phyloP scores from a whole-genome alignment of 1,140 invertebrate genomes.

The Onthophagus taurus region DNA sequence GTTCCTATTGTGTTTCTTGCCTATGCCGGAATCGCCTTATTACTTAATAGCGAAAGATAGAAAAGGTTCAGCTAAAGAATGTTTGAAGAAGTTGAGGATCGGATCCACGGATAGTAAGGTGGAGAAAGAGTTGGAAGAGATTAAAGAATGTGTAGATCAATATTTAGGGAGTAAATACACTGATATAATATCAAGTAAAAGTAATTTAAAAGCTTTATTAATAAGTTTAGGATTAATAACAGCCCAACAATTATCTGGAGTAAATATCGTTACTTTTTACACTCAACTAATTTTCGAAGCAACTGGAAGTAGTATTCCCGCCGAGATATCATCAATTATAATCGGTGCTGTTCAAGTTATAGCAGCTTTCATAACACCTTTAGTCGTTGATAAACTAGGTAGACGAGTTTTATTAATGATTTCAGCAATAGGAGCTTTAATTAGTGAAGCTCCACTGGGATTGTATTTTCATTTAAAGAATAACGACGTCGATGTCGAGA shows the following conservation, averaged over 20 bases:
- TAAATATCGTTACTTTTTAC: constrained; percentile 73
- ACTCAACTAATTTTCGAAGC: constrained; percentile 62
- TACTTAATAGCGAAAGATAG: constrained; percentile 50
- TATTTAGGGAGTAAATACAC: constrained; percentile 37
- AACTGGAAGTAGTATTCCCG: constrained; percentile 47
- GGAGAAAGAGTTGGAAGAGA: constrained; percentile 41
- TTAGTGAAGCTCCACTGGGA: constrained; percentile 25
- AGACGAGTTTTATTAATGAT: constrained; percentile 59
- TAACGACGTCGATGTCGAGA: constrained; percentile 17
- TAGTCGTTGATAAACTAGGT: constrained; percentile 64
- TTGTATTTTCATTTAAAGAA: constrained; percentile 29
- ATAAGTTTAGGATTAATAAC: constrained; percentile 57
- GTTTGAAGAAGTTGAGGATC: constrained; percentile 54
- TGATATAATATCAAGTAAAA: constrained; percentile 43
- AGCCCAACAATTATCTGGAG: constrained; percentile 68
- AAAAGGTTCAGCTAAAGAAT: constrained; percentile 47
- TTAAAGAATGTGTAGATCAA: constrained; percentile 21
- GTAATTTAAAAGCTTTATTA: constrained; percentile 52
- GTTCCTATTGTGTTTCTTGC: constrained; percentile 42
- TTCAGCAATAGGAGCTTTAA: constrained; percentile 51
- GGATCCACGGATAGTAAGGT: constrained; percentile 48
- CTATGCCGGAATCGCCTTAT: constrained; percentile 64
- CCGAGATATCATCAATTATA: constrained; percentile 55
- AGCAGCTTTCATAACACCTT: constrained; percentile 54
- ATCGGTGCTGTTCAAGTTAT: constrained; percentile 69